Base-by-base conservation (phyloP, 2,797 vertebrate genomes). In the Erpetoichthys calabaricus region DNA sequence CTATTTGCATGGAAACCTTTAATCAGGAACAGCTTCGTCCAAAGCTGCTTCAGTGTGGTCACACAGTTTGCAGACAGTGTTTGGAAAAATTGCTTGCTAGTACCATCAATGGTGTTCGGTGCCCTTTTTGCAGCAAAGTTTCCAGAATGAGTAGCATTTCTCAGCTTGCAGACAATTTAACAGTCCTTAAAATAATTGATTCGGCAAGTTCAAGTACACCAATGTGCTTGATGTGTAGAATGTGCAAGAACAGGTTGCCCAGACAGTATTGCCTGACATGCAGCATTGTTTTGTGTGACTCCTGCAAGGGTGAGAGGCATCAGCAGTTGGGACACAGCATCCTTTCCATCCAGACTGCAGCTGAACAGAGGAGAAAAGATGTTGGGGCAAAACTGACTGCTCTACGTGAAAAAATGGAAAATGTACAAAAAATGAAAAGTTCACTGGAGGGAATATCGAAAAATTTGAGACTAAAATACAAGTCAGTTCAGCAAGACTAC, bases 1-100 rank as follows among this genome's bases (percentile, higher is more conserved):
- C 94, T n/a, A 97, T 98, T 61, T 98, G 95, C 72, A 82, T 98
- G 79, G 94, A 98, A 70, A 93, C 92, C 49, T 98, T 94, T 77
- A 92, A 83, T 0, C 89, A 89, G 71, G 90, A 94, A 53, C 86
- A 90, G 59, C 75, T 94, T 69, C 83, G 95, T 63, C 93, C 94
- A 60, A 98, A 98, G 64, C 89, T 98, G 25, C 75, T 98, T 57
- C 93, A 97, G 72, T 98, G 95, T 1, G 95, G 95, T 50, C 94
- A 98, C 63, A 94, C 94, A 1, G 90, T 94, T 65, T 98, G 95
- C 75, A 86, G 86, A 45, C 91, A 91, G 67, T 98, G 95, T 77
- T 82, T 97, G 42, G 95, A 98, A 74, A 96, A 97, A 73, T 85
- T 98, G 8, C 75, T 98, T 60, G 93, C 94, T 3, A 91, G 81